Conservation (phyloP, 2,113 vertebrate genomes). For the Phoenicopterus ruber region DNA sequence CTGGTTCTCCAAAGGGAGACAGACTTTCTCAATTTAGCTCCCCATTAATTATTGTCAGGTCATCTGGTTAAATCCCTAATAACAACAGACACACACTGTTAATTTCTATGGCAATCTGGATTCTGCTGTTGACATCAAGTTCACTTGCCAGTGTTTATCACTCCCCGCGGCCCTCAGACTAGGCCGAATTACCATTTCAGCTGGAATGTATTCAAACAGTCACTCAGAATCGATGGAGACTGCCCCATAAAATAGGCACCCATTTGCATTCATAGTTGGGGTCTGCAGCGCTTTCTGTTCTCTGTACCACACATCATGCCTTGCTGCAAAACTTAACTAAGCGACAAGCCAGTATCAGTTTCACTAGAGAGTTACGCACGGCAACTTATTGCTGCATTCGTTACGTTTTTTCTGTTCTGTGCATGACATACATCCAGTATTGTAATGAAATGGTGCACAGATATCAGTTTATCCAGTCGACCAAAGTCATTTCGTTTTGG, state of each 20-base stretch:
- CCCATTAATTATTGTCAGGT: background rate
- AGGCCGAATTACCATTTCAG: background rate
- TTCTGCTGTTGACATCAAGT: background rate
- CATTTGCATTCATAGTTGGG: background rate
- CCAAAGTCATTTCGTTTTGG: accelerated
- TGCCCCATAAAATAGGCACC: background rate
- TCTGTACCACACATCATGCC: background rate
- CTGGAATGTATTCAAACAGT: background rate
- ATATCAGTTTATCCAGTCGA: background rate
- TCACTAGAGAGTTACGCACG: background rate
- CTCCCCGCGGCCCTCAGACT: background rate
- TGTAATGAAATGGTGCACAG: background rate
- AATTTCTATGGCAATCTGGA: conserved; percentile 27
- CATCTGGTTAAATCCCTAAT: background rate
- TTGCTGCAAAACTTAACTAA: background rate
- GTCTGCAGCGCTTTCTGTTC: background rate
- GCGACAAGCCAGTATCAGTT: background rate
- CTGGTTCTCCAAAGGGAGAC: background rate
- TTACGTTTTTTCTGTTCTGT: background rate
- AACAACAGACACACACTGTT: conserved; percentile 10
- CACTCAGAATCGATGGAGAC: background rate
- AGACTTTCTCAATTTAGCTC: background rate
- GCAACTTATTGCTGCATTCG: background rate
- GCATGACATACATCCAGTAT: background rate
- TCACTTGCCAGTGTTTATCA: background rate